phyloP scores from a whole-genome alignment of 2,797 vertebrate species.

The Myotis planiceps region DNA sequence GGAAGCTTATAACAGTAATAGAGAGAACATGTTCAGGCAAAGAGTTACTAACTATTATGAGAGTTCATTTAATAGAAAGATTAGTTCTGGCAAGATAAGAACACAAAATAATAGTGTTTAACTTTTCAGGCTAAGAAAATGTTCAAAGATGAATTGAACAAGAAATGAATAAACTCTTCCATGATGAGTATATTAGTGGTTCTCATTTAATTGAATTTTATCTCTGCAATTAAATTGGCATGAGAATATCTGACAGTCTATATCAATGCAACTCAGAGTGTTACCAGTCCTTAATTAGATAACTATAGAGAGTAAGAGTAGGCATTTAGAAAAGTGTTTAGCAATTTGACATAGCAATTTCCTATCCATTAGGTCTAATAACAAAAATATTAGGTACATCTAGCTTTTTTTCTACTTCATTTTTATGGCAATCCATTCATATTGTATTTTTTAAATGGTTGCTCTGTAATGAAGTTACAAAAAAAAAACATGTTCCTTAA shows the following conservation, averaged over 20 bases:
- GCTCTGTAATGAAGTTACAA: not conserved
- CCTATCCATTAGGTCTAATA: not conserved
- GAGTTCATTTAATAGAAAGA: conserved; percentile 7
- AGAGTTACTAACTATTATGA: not conserved
- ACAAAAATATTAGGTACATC: not conserved
- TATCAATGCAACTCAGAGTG: not conserved
- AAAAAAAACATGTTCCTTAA: not conserved
- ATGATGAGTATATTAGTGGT: not conserved
- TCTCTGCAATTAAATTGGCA: conserved; percentile 38
- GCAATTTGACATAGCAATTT: not conserved
- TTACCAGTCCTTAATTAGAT: not conserved
- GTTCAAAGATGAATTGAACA: conserved; percentile 15
- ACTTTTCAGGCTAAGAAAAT: conserved; percentile 1
- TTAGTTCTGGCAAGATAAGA: conserved; percentile 9
- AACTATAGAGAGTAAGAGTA: not conserved
- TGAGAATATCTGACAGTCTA: not conserved
- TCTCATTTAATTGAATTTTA: conserved; percentile 32
- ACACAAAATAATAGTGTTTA: conserved; percentile 24
- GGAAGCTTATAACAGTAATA: not conserved
- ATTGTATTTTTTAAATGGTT: not conserved
- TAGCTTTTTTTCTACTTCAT: not conserved
- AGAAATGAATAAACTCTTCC: conserved; percentile 5
- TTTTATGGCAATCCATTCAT: conserved; percentile 9
- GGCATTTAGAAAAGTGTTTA: not conserved
- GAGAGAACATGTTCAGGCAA: not conserved